A percentile compares a stretch with the other conserved stretches of the same genome.
Conservation (phyloP, 2,797 vertebrate species). For the Pseudochromis fuscus region DNA sequence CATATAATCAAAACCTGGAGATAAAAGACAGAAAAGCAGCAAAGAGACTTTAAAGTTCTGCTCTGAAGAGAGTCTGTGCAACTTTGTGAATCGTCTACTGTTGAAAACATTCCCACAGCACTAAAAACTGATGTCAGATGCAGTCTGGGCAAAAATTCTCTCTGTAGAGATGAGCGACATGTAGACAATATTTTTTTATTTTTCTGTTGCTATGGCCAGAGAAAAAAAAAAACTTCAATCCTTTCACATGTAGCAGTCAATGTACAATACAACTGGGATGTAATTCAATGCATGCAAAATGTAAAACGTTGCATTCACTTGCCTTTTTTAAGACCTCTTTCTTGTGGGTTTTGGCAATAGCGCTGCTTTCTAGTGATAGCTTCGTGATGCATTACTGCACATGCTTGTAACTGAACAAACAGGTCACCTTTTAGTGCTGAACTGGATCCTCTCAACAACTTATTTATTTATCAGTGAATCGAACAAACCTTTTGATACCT, state of each 20-base stretch:
- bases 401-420: conserved; percentile 59
- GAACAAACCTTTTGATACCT: conserved; percentile 42
- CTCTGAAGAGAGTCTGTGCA: conserved; percentile 36
- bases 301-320: conserved; percentile 69
- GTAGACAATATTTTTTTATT: conserved; percentile 64
- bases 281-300: conserved; percentile 74
- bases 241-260: conserved; percentile 73
- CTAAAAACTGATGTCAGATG: conserved; percentile 78
- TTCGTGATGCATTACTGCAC: conserved; percentile 64
- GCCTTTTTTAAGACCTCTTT: conserved; percentile 71
- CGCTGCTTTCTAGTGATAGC: conserved; percentile 73
- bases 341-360: conserved; percentile 67
- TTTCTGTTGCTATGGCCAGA: conserved; percentile 61
- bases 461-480: conserved; percentile 25
- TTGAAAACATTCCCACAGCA: conserved; percentile 77
- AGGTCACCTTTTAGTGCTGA: conserved; percentile 43
- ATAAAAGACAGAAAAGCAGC: conserved; percentile 49
- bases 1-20: conserved; percentile 34
- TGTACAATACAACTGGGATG: conserved; percentile 65
- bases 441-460: conserved; percentile 36
- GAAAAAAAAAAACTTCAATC: conserved; percentile 20
- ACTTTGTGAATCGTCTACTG: conserved; percentile 54
- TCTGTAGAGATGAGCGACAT: conserved; percentile 54
- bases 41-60: conserved; percentile 52
- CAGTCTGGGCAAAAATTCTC: conserved; percentile 45